phyloP scores from a whole-genome alignment of 35 echinoderm and acorn worm species.

The Apostichopus parvimensis region DNA sequence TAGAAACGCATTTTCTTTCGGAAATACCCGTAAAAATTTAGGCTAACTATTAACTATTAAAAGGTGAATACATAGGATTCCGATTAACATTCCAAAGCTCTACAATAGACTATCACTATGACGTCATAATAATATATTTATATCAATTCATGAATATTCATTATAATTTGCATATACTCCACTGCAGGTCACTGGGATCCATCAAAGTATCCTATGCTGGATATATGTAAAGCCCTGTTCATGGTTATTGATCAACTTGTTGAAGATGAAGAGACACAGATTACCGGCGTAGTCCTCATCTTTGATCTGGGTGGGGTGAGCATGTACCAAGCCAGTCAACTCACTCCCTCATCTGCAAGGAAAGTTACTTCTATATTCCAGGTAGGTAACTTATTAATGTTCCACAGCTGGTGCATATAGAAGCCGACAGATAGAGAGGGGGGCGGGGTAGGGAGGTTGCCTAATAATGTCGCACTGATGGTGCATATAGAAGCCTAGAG shows the following conservation, averaged over 20 bases:
- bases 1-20: too few relatives aligned
- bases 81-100: too few relatives aligned
- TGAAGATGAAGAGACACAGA: slow-evolving; percentile 87
- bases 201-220: slow-evolving; percentile 60
- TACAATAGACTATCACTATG: too few relatives aligned
- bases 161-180: neutral
- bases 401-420: too few relatives aligned
- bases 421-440: too few relatives aligned
- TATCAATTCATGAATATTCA: neutral
- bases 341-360: slow-evolving; percentile 76
- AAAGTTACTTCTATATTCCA: slow-evolving; percentile 98
- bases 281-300: slow-evolving; percentile 83
- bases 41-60: too few relatives aligned
- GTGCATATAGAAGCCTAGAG: too few relatives aligned
- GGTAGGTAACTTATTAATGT: slow-evolving; percentile 22
- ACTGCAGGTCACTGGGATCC: slow-evolving; percentile 82
- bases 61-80: too few relatives aligned
- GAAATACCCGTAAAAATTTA: too few relatives aligned
- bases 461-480: too few relatives aligned
- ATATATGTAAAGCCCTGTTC: slow-evolving; percentile 87
- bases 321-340: slow-evolving; percentile 66
- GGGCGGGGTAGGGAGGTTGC: too few relatives aligned
- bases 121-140: too few relatives aligned
- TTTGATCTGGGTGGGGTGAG: slow-evolving; percentile 75
- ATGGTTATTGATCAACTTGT: slow-evolving; percentile 92